Base-by-base conservation (phyloP, 53 echinoderm and acorn worm genomes). In the Henricia sp. region DNA sequence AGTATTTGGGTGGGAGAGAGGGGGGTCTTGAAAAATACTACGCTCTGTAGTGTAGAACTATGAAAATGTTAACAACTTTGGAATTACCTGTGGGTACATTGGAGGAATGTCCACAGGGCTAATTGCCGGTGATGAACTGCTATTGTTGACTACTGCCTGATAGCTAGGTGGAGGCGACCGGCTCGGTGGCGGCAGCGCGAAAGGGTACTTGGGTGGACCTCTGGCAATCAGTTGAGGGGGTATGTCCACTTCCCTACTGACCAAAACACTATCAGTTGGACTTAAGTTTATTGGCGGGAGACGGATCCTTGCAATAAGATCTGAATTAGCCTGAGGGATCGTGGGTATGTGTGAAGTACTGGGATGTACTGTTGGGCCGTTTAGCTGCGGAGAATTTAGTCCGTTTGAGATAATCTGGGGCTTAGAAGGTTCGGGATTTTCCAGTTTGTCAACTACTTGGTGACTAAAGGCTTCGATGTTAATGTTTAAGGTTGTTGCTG, bases 31-130 rank as follows among this genome's bases (percentile, higher is more conserved):
- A n/a, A n/a, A n/a, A n/a, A n/a, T n/a, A n/a, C n/a, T n/a, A n/a
- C n/a, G n/a, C n/a, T n/a, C n/a, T n/a, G n/a, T n/a, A n/a, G n/a
- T n/a, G n/a, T n/a, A n/a, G n/a, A n/a, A n/a, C n/a, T n/a, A n/a
- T n/a, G n/a, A n/a, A n/a, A n/a, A n/a, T n/a, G n/a, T n/a, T n/a
- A n/a, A n/a, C n/a, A n/a, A n/a, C n/a, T n/a, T n/a, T n/a, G n/a
- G n/a, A n/a, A 71, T 88, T 68, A 92, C 92, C 89, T 72, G 53
- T 73, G 92, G 92, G 41, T 89, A 92, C 33, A 76, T 78, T 4
- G 92, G 92, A n/a, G 92, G 92, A 17, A 56, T 82, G 20, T 92
- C 86, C 4, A 89, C 6, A 48, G 85, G 68, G 50, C 52, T 65
- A 37, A 30, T 41, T 27, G 38, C 40, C n/a, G 83, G 80, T 20